These are phyloP conservation scores for Cuculus canorus DNA, from an alignment of 2,797 vertebrate genomes.

Conservation along the genomic window DNA sequence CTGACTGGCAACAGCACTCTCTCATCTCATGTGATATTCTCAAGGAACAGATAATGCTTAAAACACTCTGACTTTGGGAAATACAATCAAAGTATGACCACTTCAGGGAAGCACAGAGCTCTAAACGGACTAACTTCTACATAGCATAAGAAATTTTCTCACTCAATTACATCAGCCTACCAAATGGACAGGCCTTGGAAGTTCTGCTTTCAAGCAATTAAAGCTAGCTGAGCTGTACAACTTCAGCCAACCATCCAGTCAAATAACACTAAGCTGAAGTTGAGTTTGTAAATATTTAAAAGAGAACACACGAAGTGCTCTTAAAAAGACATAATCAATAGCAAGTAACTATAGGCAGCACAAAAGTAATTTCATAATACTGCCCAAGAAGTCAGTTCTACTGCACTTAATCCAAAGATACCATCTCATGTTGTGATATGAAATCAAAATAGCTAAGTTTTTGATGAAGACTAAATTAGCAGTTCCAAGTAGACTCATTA, in stretches of 20 bases:
- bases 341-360: not conserved
- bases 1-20: not conserved
- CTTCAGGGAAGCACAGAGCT: not conserved
- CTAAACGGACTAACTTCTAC: not conserved
- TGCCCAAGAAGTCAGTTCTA: not conserved
- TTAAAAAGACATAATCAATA: not conserved
- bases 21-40: not conserved
- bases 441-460: not conserved
- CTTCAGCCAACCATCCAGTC: not conserved
- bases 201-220: not conserved
- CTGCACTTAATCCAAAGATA: not conserved
- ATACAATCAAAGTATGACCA: not conserved
- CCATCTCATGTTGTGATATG: not conserved
- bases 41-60: not conserved
- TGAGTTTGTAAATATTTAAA: not conserved
- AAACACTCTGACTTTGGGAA: not conserved
- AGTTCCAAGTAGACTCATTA: not conserved
- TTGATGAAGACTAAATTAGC: not conserved
- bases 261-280: not conserved
- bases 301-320: not conserved
- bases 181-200: not conserved
- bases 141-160: not conserved
- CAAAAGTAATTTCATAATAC: not conserved
- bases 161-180: not conserved
- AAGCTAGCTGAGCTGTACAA: not conserved